Base-by-base conservation (phyloP, 1,140 invertebrate genomes). In the Bombus consobrinus region DNA sequence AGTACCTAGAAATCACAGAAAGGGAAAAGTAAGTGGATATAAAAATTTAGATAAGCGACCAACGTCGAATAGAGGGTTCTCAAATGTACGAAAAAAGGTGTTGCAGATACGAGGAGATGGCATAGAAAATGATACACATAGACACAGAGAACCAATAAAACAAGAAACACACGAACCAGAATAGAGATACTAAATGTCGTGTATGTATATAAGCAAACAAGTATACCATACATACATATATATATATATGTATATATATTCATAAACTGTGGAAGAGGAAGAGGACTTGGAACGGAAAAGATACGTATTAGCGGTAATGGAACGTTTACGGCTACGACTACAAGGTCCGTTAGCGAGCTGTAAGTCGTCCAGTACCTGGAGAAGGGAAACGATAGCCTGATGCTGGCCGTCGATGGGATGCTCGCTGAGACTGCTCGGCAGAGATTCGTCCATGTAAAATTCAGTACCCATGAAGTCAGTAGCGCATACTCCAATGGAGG, bases 391-490 rank as follows among this genome's bases (percentile, higher is more conserved):
- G 93, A 97, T 96, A 95, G 96, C 96, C 96, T 97, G 96, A 93
- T 96, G 96, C 91, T 96, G 96, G 74, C 96, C 96, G 94, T 96
- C 96, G 93, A 95, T 96, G 37, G 95, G 92, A 91, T 94, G 94
- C 82, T 95, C 95, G 92, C 96, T 96, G 93, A 97, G 95, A 93
- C 97, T 97, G 92, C 96, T 97, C 68, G 97, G 97, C 94, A 97
- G 95, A 81, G 97, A 98, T 94, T 98, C 98, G 92, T 98, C 97
- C 95, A 98, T 97, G 96, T 98, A 98, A 96, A 97, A 98, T 91
- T 98, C 97, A 79, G 97, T 97, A 91, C 96, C 97, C 91, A 97
- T 96, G 94, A 98, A 98, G 94, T 98, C 97, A 57, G 94, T 92
- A 72, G 86, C 92, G 62, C 86, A 92, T 86, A 94, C 91, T 80